Evolutionary conservation across 2,888 invertebrate genomes (phyloP), one percentile per base, ranked within the genome.

Genomic region (Hecatera dysodea): DNA sequence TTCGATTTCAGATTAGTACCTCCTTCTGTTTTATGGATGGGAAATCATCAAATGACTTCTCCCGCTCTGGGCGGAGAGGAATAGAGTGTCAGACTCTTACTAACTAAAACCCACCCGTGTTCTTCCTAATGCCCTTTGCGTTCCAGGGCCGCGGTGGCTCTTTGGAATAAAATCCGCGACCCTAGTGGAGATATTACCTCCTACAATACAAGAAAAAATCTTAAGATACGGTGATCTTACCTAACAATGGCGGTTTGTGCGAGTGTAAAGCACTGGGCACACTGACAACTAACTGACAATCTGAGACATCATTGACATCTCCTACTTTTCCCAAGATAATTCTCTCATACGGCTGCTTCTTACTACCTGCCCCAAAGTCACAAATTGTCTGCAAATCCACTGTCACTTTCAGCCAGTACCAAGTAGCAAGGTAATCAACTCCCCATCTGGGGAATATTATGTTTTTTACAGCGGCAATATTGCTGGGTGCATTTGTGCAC

Each of bases 241-340:
- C 97, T 83, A 96, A 88, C 67, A 99, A 93, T 0, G 99, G 99
- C 52, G 99, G 99, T 93, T 99, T 99, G 91, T 99, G 99, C 0
- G 99, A 99, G 93, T 99, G 99, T 72, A 99, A 96, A 22, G 98
- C 97, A 94, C 99, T 99, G 0, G 99, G 99, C 29, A 99, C 96
- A 91, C 99, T 99, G 24, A 98, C 93, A 67, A 99, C 90, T 56
- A 98, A 87, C 89, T 97, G 97, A 8, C 96, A 92, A 76, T 96
- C 90, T 4, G 96, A 91, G 80, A 96, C 84, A 56, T 88, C 77
- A 12, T 82, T 79, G 0, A 94, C 79, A 55, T 89, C 81, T 1
- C 95, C 93, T 69, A 93, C 86, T 85, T 91, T 93, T 0, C 96
- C 95, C 39, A 96, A 69, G n/a, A 96, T 90, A 39, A 99, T 92